Conservation (phyloP, 2,113 vertebrate genomes). For the Peromyscus maniculatus region DNA sequence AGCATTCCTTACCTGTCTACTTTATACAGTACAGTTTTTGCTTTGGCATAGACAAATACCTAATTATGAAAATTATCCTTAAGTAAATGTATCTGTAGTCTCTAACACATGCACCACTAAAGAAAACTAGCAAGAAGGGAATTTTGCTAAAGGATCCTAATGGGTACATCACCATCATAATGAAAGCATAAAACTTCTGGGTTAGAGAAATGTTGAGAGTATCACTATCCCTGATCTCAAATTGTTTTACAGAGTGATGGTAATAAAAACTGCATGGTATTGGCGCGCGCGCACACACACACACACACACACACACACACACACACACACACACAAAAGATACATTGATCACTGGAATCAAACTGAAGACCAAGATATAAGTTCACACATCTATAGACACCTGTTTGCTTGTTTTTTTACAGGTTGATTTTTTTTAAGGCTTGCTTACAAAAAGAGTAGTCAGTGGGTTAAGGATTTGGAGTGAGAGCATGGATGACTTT, state of each 20-base stretch:
- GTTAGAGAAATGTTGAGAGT: background rate
- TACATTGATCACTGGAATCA: background rate
- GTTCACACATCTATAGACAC: background rate
- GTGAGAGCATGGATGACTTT: too few relatives aligned
- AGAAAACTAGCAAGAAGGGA: background rate
- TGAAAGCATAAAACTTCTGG: background rate
- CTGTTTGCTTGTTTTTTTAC: background rate
- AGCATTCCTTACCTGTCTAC: background rate
- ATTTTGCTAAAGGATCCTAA: background rate
- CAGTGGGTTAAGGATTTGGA: too few relatives aligned
- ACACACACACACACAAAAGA: too few relatives aligned
- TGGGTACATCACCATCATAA: background rate
- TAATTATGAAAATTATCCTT: background rate
- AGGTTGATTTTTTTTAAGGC: too few relatives aligned
- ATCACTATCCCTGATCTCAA: background rate
- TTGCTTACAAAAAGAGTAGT: too few relatives aligned
- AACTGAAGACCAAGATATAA: background rate
- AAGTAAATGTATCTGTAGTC: background rate
- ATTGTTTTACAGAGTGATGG: background rate
- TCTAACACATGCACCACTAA: background rate
- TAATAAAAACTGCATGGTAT: background rate
- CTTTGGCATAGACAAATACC: background rate
- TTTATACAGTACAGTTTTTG: slow-evolving; percentile 1
- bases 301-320: background rate
- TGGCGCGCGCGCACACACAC: background rate